phyloP scores from a whole-genome alignment of 1,140 invertebrate genomes.

The Streblospio benedicti region DNA sequence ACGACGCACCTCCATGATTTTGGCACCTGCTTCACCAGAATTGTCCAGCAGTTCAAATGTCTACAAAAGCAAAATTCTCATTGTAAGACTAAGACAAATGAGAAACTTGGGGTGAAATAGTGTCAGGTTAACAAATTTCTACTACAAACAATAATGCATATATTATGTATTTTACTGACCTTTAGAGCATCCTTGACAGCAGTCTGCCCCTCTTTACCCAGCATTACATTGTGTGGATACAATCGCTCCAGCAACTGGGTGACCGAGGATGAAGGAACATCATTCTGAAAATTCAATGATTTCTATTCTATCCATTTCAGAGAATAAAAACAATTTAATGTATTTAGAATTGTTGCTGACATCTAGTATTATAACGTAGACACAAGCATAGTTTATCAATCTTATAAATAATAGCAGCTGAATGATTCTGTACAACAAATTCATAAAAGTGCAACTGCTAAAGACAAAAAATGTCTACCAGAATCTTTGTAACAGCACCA shows the following conservation, averaged over 20 bases:
- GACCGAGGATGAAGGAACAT: slow-evolving; percentile 56
- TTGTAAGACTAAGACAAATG: background rate
- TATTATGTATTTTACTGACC: too few relatives aligned
- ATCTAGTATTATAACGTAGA: too few relatives aligned
- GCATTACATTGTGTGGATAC: slow-evolving; percentile 74
- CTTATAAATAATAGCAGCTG: too few relatives aligned
- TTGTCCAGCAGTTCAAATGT: slow-evolving; percentile 13
- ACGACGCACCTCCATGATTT: background rate
- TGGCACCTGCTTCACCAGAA: background rate
- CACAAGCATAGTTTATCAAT: too few relatives aligned
- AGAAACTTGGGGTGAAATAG: background rate
- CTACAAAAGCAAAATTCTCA: slow-evolving; percentile 6
- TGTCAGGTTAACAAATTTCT: too few relatives aligned
- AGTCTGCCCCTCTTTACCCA: slow-evolving; percentile 62
- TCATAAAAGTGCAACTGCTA: too few relatives aligned
- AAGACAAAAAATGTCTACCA: too few relatives aligned
- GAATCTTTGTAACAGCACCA: slow-evolving; percentile 56
- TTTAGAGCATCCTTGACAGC: slow-evolving; percentile 60
- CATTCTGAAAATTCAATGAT: slow-evolving; percentile 60
- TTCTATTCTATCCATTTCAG: too few relatives aligned
- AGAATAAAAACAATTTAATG: too few relatives aligned
- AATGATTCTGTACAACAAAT: too few relatives aligned
- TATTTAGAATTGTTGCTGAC: too few relatives aligned
- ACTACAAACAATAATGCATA: too few relatives aligned
- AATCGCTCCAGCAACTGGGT: slow-evolving; percentile 62